Percentiles rank a stretch among this genome's conserved stretches.
Evolutionary conservation across 2,888 invertebrate genomes (phyloP).

Genomic region (Eilema depressum): DNA sequence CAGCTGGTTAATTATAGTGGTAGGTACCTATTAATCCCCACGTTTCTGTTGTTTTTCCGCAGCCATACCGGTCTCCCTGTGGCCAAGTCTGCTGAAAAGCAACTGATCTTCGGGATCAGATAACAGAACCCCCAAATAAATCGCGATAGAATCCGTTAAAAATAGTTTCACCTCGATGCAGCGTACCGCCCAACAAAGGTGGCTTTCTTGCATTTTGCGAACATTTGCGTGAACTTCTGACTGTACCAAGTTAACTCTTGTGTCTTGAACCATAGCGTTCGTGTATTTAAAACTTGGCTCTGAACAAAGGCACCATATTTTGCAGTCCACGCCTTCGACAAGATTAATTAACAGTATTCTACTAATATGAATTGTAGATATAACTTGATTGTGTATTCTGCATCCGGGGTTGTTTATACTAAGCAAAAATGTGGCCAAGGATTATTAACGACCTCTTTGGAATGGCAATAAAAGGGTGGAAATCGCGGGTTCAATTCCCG

Average conservation of each 20-base stretch:
- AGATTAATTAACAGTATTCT: conserved; percentile 73
- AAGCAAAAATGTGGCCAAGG: background rate
- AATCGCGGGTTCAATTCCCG: background rate
- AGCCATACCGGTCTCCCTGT: too few species aligned
- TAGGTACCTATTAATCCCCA: too few species aligned
- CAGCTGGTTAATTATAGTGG: too few species aligned
- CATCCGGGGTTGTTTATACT: conserved; percentile 50
- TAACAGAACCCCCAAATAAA: too few species aligned
- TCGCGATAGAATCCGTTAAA: too few species aligned
- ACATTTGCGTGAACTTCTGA: background rate
- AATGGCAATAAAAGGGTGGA: too few species aligned
- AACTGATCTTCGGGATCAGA: too few species aligned
- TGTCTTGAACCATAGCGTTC: conserved; percentile 47
- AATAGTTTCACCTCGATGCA: too few species aligned
- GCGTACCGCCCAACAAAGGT: too few species aligned
- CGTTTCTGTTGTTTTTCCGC: too few species aligned
- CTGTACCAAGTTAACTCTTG: conserved; percentile 3
- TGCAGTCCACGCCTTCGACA: conserved; percentile 66
- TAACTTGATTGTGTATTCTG: conserved; percentile 53
- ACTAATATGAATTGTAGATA: conserved; percentile 69
- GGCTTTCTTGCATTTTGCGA: too few species aligned
- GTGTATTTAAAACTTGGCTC: conserved; percentile 53
- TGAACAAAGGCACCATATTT: conserved; percentile 71
- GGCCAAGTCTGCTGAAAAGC: too few species aligned
- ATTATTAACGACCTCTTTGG: background rate